Evolutionary conservation across 2,797 vertebrate genomes (phyloP), one percentile per base, ranked within the genome.

Genomic region (Chromobotia macracanthus): DNA sequence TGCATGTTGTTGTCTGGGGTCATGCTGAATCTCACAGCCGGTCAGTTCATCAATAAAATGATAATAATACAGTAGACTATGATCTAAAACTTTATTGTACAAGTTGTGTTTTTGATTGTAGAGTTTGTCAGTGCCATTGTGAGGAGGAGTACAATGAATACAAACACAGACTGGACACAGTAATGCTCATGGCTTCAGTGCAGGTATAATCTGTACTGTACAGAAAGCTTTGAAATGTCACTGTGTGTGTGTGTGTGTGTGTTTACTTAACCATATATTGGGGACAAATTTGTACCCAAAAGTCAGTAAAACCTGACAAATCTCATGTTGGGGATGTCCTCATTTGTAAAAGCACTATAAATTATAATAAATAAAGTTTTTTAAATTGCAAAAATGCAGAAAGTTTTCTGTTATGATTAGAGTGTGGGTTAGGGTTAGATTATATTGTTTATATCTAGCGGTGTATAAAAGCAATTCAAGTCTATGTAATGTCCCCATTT

Each of bases 1-100:
- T 93, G 77, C 90, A 92, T 71, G 87, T 91, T 13, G 86, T 81
- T 7, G 89, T 93, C 53, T 94, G 91, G 92, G 87, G 86, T 25
- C 68, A 80, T 74, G 25, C 60, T 65, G 80, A 83, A 51, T 78
- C 50, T 18, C 58, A 78, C 28, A 79, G 89, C 28, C 81, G 55
- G 92, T 93, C 50, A 88, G 88, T 31, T 28, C 23, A 31, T 31
- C 31, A 31, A 31, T 10, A 41, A 10, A 41, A 41, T 2, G 56
- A 8, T 44, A 6, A 18, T 60, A 5, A 21, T 38, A 41, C 38
- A 41, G 38, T 41, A 5, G 48, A 81, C 2, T 72, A 1, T 58
- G 23, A 21, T 15, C 18, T 5, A 12, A 38, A 41, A 13, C 19
- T 66, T 23, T 64, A 44, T 68, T 50, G 23, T 8, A 50, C 63